Conservation (phyloP, 2,888 invertebrate genomes). For the Diplazon laetatorius region DNA sequence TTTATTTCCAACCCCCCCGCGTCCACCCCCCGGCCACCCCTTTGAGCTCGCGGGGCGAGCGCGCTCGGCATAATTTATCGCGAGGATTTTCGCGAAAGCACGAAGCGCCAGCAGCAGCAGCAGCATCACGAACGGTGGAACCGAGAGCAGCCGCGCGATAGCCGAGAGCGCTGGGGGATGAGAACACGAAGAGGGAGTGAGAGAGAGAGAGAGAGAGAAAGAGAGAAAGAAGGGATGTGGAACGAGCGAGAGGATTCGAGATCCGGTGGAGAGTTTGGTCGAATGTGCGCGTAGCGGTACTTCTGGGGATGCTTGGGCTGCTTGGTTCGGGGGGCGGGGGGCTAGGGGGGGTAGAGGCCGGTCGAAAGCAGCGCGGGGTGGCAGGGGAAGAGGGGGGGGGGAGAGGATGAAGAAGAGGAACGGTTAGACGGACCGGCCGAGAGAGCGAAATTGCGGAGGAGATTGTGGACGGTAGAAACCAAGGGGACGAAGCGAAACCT, state of each 20-base stretch:
- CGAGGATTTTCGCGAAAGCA: slow-evolving; percentile 83
- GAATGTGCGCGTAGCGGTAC: slow-evolving; percentile 40
- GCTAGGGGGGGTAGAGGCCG: slow-evolving; percentile 67
- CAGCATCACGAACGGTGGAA: slow-evolving; percentile 65
- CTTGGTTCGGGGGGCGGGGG: slow-evolving; percentile 70
- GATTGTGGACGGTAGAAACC: slow-evolving; percentile 66
- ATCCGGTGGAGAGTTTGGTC: slow-evolving; percentile 36
- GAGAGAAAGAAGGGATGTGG: slow-evolving; percentile 48
- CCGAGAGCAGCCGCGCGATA: slow-evolving; percentile 65
- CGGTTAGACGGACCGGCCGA: slow-evolving; percentile 45
- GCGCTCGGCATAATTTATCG: slow-evolving; percentile 82
- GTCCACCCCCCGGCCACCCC: too few species aligned
- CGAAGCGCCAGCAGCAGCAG: slow-evolving; percentile 77
- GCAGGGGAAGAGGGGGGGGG: slow-evolving; percentile 66
- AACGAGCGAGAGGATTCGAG: slow-evolving; percentile 53
- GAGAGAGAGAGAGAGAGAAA: slow-evolving; percentile 28
- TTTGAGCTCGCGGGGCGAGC: slow-evolving; percentile 67
- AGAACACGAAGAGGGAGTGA: slow-evolving; percentile 24
- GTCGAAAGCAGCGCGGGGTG: not conserved
- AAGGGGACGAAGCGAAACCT: slow-evolving; percentile 73
- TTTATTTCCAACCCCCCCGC: slow-evolving; percentile 81
- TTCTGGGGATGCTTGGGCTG: slow-evolving; percentile 59
- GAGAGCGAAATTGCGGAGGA: slow-evolving; percentile 60
- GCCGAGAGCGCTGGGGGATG: slow-evolving; percentile 49
- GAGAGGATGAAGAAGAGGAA: slow-evolving; percentile 55